Evolutionary conservation across 2,888 invertebrate genomes (phyloP).

Genomic region (Bombylius major): DNA sequence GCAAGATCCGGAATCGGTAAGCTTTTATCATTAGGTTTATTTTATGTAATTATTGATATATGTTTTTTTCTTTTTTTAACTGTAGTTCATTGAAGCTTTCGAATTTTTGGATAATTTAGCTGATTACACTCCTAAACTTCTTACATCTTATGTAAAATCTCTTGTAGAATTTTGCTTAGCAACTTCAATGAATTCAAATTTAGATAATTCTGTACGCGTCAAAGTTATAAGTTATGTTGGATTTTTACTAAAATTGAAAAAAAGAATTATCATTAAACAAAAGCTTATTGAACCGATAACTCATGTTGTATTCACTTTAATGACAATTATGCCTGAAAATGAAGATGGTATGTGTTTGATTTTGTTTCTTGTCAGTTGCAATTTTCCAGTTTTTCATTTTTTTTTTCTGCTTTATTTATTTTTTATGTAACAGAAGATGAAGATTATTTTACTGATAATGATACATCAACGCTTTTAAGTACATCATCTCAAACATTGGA

Average conservation of each 20-base stretch:
- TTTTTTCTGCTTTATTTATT: too few species aligned
- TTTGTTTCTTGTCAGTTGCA: too few species aligned
- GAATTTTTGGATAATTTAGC: slow-evolving; percentile 33
- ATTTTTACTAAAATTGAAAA: slow-evolving; percentile 53
- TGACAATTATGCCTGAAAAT: slow-evolving; percentile 49
- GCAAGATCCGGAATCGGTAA: slow-evolving; percentile 41
- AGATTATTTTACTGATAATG: slow-evolving; percentile 51
- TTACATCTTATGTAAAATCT: slow-evolving; percentile 46
- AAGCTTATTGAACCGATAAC: slow-evolving; percentile 57
- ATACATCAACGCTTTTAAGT: slow-evolving; percentile 49
- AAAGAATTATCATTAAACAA: slow-evolving; percentile 55
- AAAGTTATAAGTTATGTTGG: slow-evolving; percentile 56
- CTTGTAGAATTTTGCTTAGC: slow-evolving; percentile 54
- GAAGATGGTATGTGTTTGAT: slow-evolving; percentile 37
- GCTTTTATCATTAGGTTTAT: not conserved
- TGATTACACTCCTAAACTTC: slow-evolving; percentile 30
- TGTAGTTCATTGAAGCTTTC: slow-evolving; percentile 28
- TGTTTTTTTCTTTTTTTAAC: not conserved
- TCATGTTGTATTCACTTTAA: slow-evolving; percentile 51
- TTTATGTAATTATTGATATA: too few species aligned
- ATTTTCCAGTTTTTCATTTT: too few species aligned
- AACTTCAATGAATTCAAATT: slow-evolving; percentile 43
- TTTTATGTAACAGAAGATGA: slow-evolving; percentile 34
- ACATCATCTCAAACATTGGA: slow-evolving; percentile 64
- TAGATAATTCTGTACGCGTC: slow-evolving; percentile 49